Conservation (phyloP, 2,888 invertebrate species). For the Hyles lineata region DNA sequence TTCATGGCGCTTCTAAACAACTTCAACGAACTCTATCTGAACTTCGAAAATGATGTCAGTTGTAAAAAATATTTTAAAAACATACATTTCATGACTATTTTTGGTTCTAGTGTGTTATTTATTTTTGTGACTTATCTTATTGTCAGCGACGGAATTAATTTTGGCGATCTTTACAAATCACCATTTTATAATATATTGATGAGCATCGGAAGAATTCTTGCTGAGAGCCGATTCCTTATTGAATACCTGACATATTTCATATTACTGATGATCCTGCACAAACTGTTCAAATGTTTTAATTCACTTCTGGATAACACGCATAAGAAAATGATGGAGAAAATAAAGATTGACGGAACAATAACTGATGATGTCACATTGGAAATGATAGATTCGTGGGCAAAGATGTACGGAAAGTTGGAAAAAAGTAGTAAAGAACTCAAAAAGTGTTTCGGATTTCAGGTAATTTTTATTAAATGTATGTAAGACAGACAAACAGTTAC, state of each 20-base stretch:
- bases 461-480: background rate
- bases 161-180: background rate
- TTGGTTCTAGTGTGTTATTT: background rate
- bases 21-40: background rate
- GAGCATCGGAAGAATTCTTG: background rate
- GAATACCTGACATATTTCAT: slow-evolving; percentile 3
- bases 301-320: background rate
- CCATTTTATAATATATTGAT: background rate
- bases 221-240: background rate
- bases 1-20: background rate
- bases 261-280: background rate
- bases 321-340: background rate
- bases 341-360: background rate
- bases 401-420: background rate
- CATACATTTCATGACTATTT: background rate
- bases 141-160: background rate
- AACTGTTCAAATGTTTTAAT: background rate
- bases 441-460: slow-evolving; percentile 9
- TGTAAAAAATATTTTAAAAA: background rate
- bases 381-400: background rate
- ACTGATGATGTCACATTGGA: background rate
- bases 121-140: background rate
- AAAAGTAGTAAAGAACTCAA: background rate
- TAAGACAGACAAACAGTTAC: background rate
- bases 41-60: background rate